phyloP scores from a whole-genome alignment of 2,797 vertebrate genomes.

The Amphiprion clarkii region DNA sequence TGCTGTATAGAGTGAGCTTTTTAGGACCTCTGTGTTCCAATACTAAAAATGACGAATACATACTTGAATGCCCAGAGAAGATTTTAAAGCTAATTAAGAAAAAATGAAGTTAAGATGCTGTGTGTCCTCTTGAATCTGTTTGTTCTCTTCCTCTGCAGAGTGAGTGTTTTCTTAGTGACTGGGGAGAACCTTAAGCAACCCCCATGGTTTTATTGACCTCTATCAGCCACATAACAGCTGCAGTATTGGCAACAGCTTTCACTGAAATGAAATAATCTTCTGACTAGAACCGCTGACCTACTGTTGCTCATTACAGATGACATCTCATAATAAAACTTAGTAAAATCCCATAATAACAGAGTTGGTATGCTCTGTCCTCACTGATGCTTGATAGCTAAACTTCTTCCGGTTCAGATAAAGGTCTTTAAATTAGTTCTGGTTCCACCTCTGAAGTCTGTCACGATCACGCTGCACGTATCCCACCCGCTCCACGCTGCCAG shows the following conservation, averaged over 20 bases:
- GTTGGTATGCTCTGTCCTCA: not conserved
- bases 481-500: constrained; percentile 12
- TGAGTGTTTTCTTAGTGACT: too few relatives aligned
- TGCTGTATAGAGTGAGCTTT: not conserved
- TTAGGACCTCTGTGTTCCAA: not conserved
- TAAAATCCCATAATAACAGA: not conserved
- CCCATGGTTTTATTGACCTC: constrained; percentile 1
- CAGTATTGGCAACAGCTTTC: not conserved
- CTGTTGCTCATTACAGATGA: not conserved
- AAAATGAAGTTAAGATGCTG: not conserved
- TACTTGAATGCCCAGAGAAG: not conserved
- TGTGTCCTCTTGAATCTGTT: not conserved
- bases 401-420: not conserved
- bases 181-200: too few relatives aligned
- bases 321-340: too few relatives aligned
- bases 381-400: not conserved
- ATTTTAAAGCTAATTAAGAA: not conserved
- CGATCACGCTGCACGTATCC: constrained; percentile 17
- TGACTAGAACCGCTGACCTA: not conserved
- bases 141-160: too few relatives aligned
- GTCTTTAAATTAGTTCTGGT: constrained; percentile 5
- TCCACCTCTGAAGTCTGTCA: constrained; percentile 11
- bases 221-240: not conserved
- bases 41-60: not conserved
- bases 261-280: too few relatives aligned